Percentiles rank a stretch among this genome's conserved stretches.
phyloP scores from a whole-genome alignment of 2,113 vertebrate genomes.

The Noctilio leporinus region DNA sequence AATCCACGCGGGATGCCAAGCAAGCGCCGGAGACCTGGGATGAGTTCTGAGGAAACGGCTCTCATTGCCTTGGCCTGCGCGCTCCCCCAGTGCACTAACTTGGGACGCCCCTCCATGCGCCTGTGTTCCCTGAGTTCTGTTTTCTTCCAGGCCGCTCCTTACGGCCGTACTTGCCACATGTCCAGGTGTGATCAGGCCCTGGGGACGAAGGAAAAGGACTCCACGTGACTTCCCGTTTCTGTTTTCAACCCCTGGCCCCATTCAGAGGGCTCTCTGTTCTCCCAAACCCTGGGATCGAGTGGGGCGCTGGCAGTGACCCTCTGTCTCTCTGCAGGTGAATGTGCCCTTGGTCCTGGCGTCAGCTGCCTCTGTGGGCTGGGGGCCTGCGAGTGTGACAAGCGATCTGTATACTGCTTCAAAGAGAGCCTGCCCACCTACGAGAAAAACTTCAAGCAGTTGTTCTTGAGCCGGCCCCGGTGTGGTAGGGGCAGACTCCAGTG shows the following conservation, averaged over 20 bases:
- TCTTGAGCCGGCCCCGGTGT: conserved; percentile 65
- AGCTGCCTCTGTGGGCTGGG: conserved; percentile 63
- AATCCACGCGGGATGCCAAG: neutral
- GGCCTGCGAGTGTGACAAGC: conserved; percentile 70
- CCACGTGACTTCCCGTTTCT: neutral
- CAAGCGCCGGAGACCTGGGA: neutral
- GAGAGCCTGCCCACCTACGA: conserved; percentile 69
- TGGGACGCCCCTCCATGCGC: rapidly evolving
- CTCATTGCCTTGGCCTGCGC: rapidly evolving
- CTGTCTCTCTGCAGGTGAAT: conserved; percentile 41
- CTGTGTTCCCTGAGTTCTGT: rapidly evolving
- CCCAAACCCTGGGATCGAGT: neutral
- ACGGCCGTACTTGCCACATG: neutral
- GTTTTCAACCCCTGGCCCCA: neutral
- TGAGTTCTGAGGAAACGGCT: neutral
- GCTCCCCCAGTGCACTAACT: neutral
- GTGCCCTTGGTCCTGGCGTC: neutral
- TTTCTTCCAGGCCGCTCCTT: neutral
- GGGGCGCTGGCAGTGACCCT: neutral
- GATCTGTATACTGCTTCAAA: conserved; percentile 66
- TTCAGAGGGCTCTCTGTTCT: neutral
- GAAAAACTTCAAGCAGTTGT: conserved; percentile 58
- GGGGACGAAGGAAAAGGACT: neutral
- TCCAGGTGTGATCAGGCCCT: neutral
- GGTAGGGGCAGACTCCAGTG: conserved; percentile 36